Percentiles rank a stretch among this genome's conserved stretches.
Evolutionary conservation across 1,140 invertebrate genomes (phyloP).

Genomic region (Dendroctonus valens): DNA sequence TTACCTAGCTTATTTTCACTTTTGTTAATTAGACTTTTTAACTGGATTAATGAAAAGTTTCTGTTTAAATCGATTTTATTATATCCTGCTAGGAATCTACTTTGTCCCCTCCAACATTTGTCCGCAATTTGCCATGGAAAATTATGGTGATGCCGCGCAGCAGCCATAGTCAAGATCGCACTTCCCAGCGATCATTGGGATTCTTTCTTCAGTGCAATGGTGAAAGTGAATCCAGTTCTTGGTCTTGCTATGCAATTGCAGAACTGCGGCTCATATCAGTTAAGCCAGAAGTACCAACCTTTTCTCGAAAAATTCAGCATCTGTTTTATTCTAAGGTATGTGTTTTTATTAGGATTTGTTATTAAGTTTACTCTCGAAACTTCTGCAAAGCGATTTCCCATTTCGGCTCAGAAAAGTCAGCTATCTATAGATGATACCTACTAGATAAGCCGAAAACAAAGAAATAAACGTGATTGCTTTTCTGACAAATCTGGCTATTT

Average conservation of each 20-base stretch:
- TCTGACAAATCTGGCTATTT: no score
- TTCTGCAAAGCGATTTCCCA: no score
- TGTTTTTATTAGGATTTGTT: no score
- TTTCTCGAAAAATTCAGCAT: constrained; percentile 70
- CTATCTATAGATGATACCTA: no score
- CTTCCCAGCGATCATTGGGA: constrained; percentile 69
- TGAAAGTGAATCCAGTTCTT: constrained; percentile 91
- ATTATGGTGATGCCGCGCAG: constrained; percentile 98
- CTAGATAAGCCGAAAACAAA: no score
- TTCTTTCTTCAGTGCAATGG: constrained; percentile 93
- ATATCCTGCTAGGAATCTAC: constrained; percentile 63
- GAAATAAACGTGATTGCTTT: no score
- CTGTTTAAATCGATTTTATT: not conserved
- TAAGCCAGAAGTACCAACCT: constrained; percentile 80
- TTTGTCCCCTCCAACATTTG: constrained; percentile 87
- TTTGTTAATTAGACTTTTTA: not conserved
- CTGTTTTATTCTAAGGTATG: constrained; percentile 57
- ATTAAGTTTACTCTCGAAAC: no score
- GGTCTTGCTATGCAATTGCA: constrained; percentile 95
- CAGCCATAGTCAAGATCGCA: constrained; percentile 60
- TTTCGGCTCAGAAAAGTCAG: no score
- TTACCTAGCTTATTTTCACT: constrained; percentile 19
- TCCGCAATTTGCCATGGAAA: constrained; percentile 97
- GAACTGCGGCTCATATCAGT: constrained; percentile 84
- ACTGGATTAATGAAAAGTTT: not conserved